These are phyloP conservation scores for Meganola albula DNA, from an alignment of 2,888 invertebrate genomes.

Conservation along the genomic window DNA sequence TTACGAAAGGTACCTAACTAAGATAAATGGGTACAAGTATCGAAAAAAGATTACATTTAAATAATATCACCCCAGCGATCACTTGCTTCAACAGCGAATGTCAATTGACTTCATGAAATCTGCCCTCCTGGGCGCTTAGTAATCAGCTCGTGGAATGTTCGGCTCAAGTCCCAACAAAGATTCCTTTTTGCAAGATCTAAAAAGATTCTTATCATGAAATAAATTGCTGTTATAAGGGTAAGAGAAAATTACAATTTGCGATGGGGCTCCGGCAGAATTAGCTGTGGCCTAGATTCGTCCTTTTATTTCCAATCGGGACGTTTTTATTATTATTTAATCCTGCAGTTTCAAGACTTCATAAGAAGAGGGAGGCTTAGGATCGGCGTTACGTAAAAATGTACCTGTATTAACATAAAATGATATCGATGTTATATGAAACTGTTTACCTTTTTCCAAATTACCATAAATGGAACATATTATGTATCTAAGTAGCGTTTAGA, in stretches of 20 bases:
- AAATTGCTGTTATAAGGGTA: slow-evolving; percentile 59
- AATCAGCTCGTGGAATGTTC: slow-evolving; percentile 67
- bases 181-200: slow-evolving; percentile 66
- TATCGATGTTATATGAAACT: slow-evolving; percentile 12
- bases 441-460: slow-evolving; percentile 20
- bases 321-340: slow-evolving; percentile 24
- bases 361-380: slow-evolving; percentile 21
- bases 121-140: slow-evolving; percentile 69
- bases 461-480: no score
- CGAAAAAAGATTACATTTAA: slow-evolving; percentile 76
- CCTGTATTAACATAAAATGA: slow-evolving; percentile 23
- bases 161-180: slow-evolving; percentile 62
- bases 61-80: slow-evolving; percentile 75
- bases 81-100: slow-evolving; percentile 67
- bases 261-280: slow-evolving; percentile 56
- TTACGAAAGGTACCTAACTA: slow-evolving; percentile 32
- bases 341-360: slow-evolving; percentile 21
- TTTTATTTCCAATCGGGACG: slow-evolving; percentile 23
- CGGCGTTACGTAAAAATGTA: slow-evolving; percentile 16
- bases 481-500: no score
- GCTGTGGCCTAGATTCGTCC: slow-evolving; percentile 36
- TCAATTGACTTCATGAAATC: slow-evolving; percentile 69
- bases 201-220: slow-evolving; percentile 68
- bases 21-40: slow-evolving; percentile 60
- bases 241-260: slow-evolving; percentile 68